Base-by-base conservation (phyloP, 2,888 invertebrate species). In the Spilarctia lutea region DNA sequence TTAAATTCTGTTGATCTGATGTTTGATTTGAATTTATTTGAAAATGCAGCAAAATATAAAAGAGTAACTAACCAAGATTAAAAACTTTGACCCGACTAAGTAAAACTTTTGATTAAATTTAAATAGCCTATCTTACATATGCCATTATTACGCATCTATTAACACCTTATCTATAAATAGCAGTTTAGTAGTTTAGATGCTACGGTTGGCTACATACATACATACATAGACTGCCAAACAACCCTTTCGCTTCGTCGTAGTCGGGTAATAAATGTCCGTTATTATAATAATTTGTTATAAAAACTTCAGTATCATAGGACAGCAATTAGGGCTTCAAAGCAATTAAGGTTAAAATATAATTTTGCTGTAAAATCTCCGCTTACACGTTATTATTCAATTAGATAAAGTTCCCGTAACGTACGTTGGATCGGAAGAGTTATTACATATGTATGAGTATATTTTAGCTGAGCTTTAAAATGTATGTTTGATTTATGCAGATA, bases 311-410 rank as follows among this genome's bases (percentile, higher is more conserved):
- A 16, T 68, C 35, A 69, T 65, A 45, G 68, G 24, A 11, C 33
- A 65, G 52, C 48, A 68, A 63, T 73, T 65, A 69, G 48, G 42
- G 39, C 42, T 42, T 56, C n/a, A 60, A 18, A 60, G 67, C 60
- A 68, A 42, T 42, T 68, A 30, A 33, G 24, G 13, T 20, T 42
- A 33, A 56, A 60, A 3, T 16, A 24, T 42, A 52, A 65, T 69
- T 65, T 60, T 65, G 65, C 24, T 39, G 35, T 30, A n/a, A 70
- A 60, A 60, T 60, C 39, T 60, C 27, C 39, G 60, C 39, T 70
- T 60, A 27, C 68, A 27, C 1, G 16, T 27, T 27, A 60, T 60
- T 16, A 60, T 60, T 60, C 13, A 60, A 27, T 60, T 60, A 60
- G 27, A 60, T 16, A 13, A 27, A 60, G 4, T 60, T 60, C 13